Evolutionary conservation across 2,888 invertebrate genomes (phyloP), one percentile per base, ranked within the genome.

Genomic region (Epistrophella euchroma): DNA sequence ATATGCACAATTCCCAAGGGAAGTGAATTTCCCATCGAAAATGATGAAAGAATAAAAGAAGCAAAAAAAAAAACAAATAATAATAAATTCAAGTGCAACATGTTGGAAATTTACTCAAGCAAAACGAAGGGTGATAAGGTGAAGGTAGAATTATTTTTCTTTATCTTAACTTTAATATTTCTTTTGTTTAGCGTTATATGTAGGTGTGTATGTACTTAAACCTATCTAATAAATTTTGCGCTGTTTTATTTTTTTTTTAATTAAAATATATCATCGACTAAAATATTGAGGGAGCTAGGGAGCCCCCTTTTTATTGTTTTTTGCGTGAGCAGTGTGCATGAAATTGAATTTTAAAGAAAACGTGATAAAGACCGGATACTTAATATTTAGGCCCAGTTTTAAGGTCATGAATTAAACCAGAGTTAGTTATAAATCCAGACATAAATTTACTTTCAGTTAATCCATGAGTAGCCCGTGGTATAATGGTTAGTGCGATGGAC

Each of bases 1-100:
- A 60, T 78, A 68, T 79, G 66, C 74, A 81, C 74, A 81, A 77
- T 86, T 86, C 86, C 74, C 86, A 72, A 45, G 74, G 74, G 86
- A 86, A 86, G 64, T 71, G 58, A 56, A 52, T 66, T 66, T 80
- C 66, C 66, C 72, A 62, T 43, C 32, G 40, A 17, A 55, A 37
- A 22, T 32, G 13, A 68, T 37, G 62, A 56, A 83, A 32, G 19
- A 68, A 83, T 55, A 62, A 62, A 43, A 62, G n/a, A 40, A 50
- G 13, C 22, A 25, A 62, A 25, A 37, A 22, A 47, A 62, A 25
- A 37, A 32, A n/a, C n/a, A n/a, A 40, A 62, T 15, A 28, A 47
- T 15, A 68, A 66, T 28, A 64, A 56, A 58, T 45, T 43, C 17
- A 45, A 71, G 55, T 66, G 75, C 62, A 83, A 70, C 72, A 68